These are phyloP conservation scores for Lycaon pictus DNA, from an alignment of 2,113 vertebrate genomes.

Conservation along the genomic window DNA sequence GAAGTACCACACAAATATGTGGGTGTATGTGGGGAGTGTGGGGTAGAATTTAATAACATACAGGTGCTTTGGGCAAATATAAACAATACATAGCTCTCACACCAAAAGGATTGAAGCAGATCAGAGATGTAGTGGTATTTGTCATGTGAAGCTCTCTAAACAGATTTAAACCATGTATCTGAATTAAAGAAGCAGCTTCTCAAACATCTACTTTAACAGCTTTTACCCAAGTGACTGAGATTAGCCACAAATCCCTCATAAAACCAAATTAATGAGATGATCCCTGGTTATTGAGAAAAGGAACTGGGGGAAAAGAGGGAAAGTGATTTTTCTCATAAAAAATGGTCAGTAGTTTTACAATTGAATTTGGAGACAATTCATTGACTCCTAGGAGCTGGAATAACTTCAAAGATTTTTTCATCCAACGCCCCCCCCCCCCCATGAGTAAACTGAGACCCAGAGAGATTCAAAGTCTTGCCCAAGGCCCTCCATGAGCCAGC, in stretches of 20 bases:
- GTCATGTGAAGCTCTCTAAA: background rate
- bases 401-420: background rate
- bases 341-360: conserved; percentile 4
- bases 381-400: background rate
- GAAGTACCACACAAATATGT: background rate
- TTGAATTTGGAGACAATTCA: background rate
- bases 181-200: background rate
- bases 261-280: conserved; percentile 1
- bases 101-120: background rate
- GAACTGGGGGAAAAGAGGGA: background rate
- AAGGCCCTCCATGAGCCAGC: accelerated
- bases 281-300: background rate
- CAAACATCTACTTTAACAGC: background rate
- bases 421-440: too few species aligned
- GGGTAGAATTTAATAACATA: background rate
- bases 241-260: background rate
- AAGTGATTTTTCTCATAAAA: conserved; percentile 23
- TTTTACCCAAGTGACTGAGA: background rate
- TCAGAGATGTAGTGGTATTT: background rate
- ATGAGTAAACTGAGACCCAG: conserved; percentile 18
- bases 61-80: background rate
- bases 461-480: background rate
- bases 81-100: background rate
- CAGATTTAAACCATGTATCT: background rate
- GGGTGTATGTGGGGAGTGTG: too few species aligned